These are phyloP conservation scores for Lumbricus terrestris DNA, from an alignment of 2,888 invertebrate species.

Conservation along the genomic window DNA sequence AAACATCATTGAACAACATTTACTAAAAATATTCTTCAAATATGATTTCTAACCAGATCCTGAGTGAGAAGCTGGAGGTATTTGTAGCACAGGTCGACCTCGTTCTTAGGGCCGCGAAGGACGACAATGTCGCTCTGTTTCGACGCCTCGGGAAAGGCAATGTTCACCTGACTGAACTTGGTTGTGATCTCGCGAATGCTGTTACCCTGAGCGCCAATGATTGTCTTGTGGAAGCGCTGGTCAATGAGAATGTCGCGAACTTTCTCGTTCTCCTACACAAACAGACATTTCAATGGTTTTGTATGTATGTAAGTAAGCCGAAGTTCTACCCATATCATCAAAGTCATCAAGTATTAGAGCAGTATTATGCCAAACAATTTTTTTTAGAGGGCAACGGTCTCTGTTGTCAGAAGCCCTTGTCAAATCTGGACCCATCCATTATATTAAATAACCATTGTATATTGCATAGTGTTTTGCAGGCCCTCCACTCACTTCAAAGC, in stretches of 20 bases:
- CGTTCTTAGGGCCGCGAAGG: slow-evolving; percentile 90
- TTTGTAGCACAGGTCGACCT: slow-evolving; percentile 90
- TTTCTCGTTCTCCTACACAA: slow-evolving; percentile 77
- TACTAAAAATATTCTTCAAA: neutral
- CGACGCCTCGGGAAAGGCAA: slow-evolving; percentile 79
- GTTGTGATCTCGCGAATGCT: slow-evolving; percentile 90
- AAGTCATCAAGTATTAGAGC: neutral
- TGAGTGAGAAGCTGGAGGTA: slow-evolving; percentile 79
- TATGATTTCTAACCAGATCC: slow-evolving; percentile 72
- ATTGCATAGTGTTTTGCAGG: too few relatives aligned
- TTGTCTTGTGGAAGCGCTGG: slow-evolving; percentile 86
- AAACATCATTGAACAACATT: neutral
- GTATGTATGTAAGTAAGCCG: neutral
- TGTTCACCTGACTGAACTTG: slow-evolving; percentile 72
- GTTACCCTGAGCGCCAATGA: slow-evolving; percentile 92
- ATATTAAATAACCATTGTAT: neutral
- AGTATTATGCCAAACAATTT: too few relatives aligned
- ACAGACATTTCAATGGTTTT: neutral
- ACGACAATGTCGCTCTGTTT: slow-evolving; percentile 90
- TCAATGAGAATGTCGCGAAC: slow-evolving; percentile 92
- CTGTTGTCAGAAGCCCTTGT: too few relatives aligned
- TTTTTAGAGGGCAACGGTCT: too few relatives aligned
- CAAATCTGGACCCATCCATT: too few relatives aligned
- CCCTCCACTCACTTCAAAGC: too few relatives aligned
- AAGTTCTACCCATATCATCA: too few relatives aligned